Evolutionary conservation across 2,888 invertebrate species (phyloP).

Genomic region (Barypeithes pellucidus): DNA sequence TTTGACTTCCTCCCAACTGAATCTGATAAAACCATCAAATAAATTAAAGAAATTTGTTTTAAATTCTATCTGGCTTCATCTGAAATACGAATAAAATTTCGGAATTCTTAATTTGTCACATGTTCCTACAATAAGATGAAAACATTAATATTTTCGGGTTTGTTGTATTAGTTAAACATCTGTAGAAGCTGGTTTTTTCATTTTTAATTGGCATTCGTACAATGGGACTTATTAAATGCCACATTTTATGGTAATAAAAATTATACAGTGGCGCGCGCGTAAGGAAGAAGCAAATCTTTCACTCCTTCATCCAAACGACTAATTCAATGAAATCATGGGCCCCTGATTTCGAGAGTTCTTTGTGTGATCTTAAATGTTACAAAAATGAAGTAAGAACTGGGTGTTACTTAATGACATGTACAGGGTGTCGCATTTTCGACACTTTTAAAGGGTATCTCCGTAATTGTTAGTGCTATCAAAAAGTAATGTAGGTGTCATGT

Average conservation of each 20-base stretch:
- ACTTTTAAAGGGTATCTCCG: too few relatives aligned
- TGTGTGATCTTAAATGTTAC: too few relatives aligned
- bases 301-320: too few relatives aligned
- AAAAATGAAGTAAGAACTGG: too few relatives aligned
- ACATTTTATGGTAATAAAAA: slow-evolving; percentile 2
- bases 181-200: slow-evolving; percentile 19
- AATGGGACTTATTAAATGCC: not conserved
- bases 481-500: too few relatives aligned
- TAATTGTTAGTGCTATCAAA: too few relatives aligned
- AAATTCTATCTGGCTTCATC: slow-evolving; percentile 43
- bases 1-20: slow-evolving; percentile 40
- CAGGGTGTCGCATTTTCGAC: too few relatives aligned
- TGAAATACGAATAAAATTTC: slow-evolving; percentile 42
- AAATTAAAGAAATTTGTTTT: slow-evolving; percentile 48
- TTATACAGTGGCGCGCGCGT: too few relatives aligned
- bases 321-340: too few relatives aligned
- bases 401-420: too few relatives aligned
- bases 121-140: slow-evolving; percentile 30
- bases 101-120: slow-evolving; percentile 44
- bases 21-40: slow-evolving; percentile 50
- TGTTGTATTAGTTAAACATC: slow-evolving; percentile 24
- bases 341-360: too few relatives aligned
- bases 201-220: slow-evolving; percentile 8
- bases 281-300: too few relatives aligned
- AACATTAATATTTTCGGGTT: slow-evolving; percentile 24